Evolutionary conservation across 2,113 vertebrate species (phyloP), one percentile per base, ranked within the genome.

Genomic region (Alaudala cheleensis): DNA sequence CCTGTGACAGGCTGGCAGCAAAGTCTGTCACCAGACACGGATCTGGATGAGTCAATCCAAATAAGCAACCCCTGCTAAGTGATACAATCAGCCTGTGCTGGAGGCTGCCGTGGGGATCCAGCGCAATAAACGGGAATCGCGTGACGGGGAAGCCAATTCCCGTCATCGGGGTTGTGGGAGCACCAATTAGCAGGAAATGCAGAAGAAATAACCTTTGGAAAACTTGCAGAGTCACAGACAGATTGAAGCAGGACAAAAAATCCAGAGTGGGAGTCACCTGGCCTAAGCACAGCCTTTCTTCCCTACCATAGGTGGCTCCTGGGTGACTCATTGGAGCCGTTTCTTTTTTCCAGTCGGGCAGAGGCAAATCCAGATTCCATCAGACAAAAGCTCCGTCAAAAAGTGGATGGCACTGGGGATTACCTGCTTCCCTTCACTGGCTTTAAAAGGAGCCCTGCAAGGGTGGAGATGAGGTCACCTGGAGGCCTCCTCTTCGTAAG

Each of bases 161-260:
- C 2, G 0, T 18, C 20, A 3, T 2, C 3, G 4, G 22, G 37
- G 37, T 37, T 50, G 22, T 72, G 50, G 22, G 15, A 69, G 4
- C 14, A 26, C 3, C 33, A 44, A 24, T 47, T 44, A 67, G 33
- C 11, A 84, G 40, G 51, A 61, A 50, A 66, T 0, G 11, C 0
- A 12, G 53, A 64, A 64, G 66, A 51, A 37, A 57, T 13, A 53
- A 45, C 37, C 13, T 82, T 82, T 37, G 1, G 5, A 58, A 65
- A 82, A 44, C 12, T 4, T 73, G 11, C n/a, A 49, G 14, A 56
- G 50, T n/a, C 78, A 56, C 40, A 29, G 65, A 56, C 12, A 53
- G 39, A 34, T 31, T 42, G 76, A 77, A 77, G 33, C 25, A 86
- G 42, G 66, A 21, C 50, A n/a, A 42, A 74, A 53, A 77, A 18